Conservation (phyloP, 2,888 invertebrate genomes). For the Eupsilia transversa region DNA sequence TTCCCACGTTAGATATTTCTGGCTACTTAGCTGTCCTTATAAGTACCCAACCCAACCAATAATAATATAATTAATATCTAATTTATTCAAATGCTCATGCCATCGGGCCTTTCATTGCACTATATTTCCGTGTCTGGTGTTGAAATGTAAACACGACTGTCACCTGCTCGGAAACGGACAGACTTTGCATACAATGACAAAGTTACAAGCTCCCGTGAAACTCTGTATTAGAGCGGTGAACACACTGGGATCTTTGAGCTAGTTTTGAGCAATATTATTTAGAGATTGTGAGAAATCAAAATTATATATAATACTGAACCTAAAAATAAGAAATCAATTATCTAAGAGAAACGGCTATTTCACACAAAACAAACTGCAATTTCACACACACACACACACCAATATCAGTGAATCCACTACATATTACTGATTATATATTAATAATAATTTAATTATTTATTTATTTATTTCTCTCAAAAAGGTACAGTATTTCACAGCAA, state of each 20-base stretch:
- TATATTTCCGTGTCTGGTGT: conserved; percentile 68
- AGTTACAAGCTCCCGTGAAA: conserved; percentile 78
- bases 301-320: background rate
- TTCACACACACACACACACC: background rate
- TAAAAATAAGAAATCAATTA: background rate
- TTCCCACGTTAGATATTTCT: conserved; percentile 21
- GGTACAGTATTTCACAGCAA: no score
- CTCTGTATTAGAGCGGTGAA: conserved; percentile 53
- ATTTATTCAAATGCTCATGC: conserved; percentile 59
- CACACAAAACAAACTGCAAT: background rate
- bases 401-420: background rate
- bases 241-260: conserved; percentile 42
- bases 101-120: conserved; percentile 64
- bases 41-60: conserved; percentile 34
- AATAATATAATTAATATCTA: conserved; percentile 56
- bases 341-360: background rate
- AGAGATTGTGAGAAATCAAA: background rate
- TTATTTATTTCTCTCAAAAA: no score
- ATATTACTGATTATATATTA: background rate
- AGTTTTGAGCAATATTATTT: background rate
- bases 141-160: conserved; percentile 71
- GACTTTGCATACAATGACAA: conserved; percentile 88
- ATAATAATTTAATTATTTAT: no score
- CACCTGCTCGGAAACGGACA: conserved; percentile 78
- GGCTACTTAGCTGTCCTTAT: conserved; percentile 12